Base-by-base conservation (phyloP, 2,888 invertebrate species). In the Macrostomum cliftonense region DNA sequence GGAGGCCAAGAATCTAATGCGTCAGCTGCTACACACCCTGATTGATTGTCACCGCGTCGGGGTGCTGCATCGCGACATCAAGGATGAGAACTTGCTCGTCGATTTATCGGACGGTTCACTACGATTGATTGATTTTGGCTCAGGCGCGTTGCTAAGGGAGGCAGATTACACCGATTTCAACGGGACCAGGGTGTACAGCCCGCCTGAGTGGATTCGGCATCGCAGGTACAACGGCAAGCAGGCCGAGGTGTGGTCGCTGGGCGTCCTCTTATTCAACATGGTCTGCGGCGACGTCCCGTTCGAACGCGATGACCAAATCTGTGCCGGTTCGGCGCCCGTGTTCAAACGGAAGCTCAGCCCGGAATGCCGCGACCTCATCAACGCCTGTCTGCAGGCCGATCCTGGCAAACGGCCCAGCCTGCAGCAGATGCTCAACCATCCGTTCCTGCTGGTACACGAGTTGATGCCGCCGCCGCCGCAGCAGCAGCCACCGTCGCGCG, bases 211-310 rank as follows among this genome's bases (percentile, higher is more conserved):
- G 77, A 75, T 77, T 53, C 64, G 68, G 42, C 62, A 67, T 53
- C 68, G 71, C 45, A 62, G 73, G 14, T 77, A 77, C 62, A 67
- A 75, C 54, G 77, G 75, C 12, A 62, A 69, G 14, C 68, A 74
- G 21, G 76, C 76, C 37, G 75, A 77, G 1, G 76, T 78, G 1
- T 77, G 77, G 77, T 76, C 76, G 1, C 65, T 78, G 49, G 77
- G 77, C 42, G 74, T 78, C 54, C 71, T 77, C 1, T 68, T 78
- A 13, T 78, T 71, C 59, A 77, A 77, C 64, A 76, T 78, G 75
- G 75, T 78, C 45, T 76, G 75, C 59, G 77, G 77, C 14, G 77
- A 78, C 65, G 76, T 78, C 58, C 77, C 77, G 38, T 77, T 76
- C 61, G 76, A 77, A 59, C 66, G 71, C 47, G 77, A 78, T 58